A percentile compares a stretch with the other conserved stretches of the same genome.
Conservation (phyloP, 2,113 vertebrate species). For the Neotragus moschatus region DNA sequence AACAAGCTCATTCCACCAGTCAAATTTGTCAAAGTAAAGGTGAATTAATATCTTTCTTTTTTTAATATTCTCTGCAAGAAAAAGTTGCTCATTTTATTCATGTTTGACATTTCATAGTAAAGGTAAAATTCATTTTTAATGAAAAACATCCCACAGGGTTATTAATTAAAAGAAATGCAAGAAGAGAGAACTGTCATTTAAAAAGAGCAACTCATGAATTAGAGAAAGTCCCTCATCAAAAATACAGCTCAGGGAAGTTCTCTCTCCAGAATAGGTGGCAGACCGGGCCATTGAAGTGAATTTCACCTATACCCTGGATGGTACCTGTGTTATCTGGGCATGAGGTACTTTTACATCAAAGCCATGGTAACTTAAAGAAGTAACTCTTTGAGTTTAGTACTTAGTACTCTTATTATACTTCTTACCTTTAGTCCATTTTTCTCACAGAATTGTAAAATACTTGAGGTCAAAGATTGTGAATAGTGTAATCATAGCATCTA, state of each 20-base stretch:
- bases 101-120: slow-evolving; percentile 65
- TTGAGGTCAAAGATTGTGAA: background rate
- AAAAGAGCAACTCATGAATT: slow-evolving; percentile 52
- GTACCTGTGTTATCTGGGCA: background rate
- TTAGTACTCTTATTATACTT: background rate
- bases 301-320: background rate
- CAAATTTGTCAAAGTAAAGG: slow-evolving; percentile 60
- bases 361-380: background rate
- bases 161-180: slow-evolving; percentile 52
- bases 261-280: background rate
- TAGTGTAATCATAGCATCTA: background rate
- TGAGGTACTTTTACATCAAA: background rate
- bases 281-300: fast-evolving
- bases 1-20: slow-evolving; percentile 25
- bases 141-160: slow-evolving; percentile 48
- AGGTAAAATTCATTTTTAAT: slow-evolving; percentile 62
- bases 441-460: background rate
- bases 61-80: slow-evolving; percentile 26
- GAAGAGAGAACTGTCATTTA: background rate
- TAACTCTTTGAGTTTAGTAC: background rate
- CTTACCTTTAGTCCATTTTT: background rate
- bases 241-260: background rate
- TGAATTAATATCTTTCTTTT: slow-evolving; percentile 31
- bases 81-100: slow-evolving; percentile 52
- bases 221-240: background rate